These are phyloP conservation scores for Meloidogyne floridensis DNA, from an alignment of 1,140 invertebrate genomes.

Conservation along the genomic window DNA sequence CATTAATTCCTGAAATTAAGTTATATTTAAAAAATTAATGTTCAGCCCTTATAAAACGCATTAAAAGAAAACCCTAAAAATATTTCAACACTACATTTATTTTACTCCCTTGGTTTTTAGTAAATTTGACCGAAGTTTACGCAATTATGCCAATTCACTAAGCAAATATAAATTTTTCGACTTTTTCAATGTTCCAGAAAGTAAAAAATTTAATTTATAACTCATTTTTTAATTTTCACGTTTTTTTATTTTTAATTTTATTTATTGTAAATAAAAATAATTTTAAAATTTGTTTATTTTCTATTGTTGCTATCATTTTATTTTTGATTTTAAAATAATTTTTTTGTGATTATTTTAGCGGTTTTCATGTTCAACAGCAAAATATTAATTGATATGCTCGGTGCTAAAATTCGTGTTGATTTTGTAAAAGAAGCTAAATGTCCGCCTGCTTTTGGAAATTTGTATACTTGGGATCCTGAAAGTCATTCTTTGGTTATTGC, in stretches of 20 bases:
- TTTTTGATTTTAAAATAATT: constrained; percentile 17
- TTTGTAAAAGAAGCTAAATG: constrained; percentile 15
- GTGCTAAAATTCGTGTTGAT: constrained; percentile 8
- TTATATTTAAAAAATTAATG: too few species aligned
- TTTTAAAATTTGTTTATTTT: neutral
- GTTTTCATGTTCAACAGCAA: neutral
- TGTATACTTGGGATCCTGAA: constrained; percentile 21
- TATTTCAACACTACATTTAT: too few species aligned
- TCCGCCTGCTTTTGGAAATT: constrained; percentile 16
- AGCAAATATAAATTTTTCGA: neutral
- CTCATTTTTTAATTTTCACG: neutral
- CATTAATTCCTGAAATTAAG: too few species aligned
- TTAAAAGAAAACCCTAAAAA: too few species aligned
- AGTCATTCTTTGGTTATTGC: constrained; percentile 22
- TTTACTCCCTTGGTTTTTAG: too few species aligned
- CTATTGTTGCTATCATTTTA: neutral
- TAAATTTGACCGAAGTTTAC: too few species aligned
- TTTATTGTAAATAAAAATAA: neutral
- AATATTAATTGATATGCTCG: constrained; percentile 19
- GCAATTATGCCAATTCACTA: too few species aligned
- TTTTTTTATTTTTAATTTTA: neutral
- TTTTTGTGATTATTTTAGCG: constrained; percentile 7
- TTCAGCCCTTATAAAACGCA: too few species aligned
- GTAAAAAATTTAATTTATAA: too few species aligned
- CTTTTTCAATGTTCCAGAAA: neutral